Evolutionary conservation across 2,888 invertebrate genomes (phyloP), one percentile per base, ranked within the genome.

Genomic region (Cyclophora punctaria): DNA sequence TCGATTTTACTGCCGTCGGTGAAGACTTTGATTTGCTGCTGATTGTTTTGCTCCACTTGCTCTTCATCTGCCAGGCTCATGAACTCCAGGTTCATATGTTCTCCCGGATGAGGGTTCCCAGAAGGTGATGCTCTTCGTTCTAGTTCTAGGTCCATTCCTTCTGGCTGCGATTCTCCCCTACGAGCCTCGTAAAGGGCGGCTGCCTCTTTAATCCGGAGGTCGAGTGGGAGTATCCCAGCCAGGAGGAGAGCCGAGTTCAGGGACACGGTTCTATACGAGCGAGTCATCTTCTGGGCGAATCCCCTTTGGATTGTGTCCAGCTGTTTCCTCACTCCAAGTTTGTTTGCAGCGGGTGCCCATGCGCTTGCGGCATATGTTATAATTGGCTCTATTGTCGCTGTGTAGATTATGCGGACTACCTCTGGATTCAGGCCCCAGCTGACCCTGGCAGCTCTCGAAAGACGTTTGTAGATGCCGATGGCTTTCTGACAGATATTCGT

Each of bases 181-280:
- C 45, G 61, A 2, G 49, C 52, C 47, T 54, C 56, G 37, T 60
- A 63, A 5, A 61, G 44, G 5, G 3, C 5, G 5, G 56, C 55
- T 7, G 48, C 52, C 41, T 66, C 63, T 1, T 37, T 45, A 4
- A 59, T 45, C 0, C 60, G 37, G 1, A 62, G 50, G 51, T 59
- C 59, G 0, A 62, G 50, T 5, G 62, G 59, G 3, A 61, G 56
- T n/a, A 62, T 34, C 46, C 58, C 58, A 1, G 58, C 50, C 5
- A 60, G 49, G 3, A 54, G 4, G 7, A 59, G 46, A 0, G 57
- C 58, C 5, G 61, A 51, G 46, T 56, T 50, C 3, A 41, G 41
- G 5, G 47, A 47, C 35, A 47, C 47, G 6, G 44, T 46, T 6
- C 42, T 6, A 43, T 49, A 51, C 6, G 51, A 48, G 34, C 7